Evolutionary conservation across 2,797 vertebrate genomes (phyloP), one percentile per base, ranked within the genome.

Genomic region (Acipenser transmontanus): DNA sequence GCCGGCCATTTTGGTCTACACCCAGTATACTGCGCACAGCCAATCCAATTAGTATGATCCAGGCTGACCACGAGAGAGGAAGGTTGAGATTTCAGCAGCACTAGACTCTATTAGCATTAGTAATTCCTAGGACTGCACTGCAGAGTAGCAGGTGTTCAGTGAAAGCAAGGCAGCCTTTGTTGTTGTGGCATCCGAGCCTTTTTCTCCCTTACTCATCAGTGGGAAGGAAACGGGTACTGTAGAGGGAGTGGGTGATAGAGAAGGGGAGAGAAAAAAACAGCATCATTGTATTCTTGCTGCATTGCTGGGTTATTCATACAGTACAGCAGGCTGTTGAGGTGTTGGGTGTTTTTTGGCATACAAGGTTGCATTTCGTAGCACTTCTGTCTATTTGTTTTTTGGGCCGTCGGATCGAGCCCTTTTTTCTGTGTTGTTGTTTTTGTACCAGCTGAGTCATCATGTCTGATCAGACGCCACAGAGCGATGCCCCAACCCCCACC

Each of bases 1-100:
- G 87, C 90, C 94, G 87, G 96, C 97, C 97, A 99, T 99, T 93
- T 99, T 99, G 95, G 95, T 94, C 91, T 76, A 90, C 94, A 96
- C 95, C 95, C 89, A 87, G 89, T 88, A 89, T 82, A 82, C 90
- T 88, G 88, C 89, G 85, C 88, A 79, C 86, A 78, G 72, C 85
- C 90, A 86, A 88, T 84, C 90, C 86, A 80, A 69, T 82, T 86
- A 67, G 71, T 85, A 73, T 12, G 69, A 81, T 71, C 82, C 73
- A 69, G 68, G 77, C 80, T 84, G 70, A 67, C 79, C 85, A 50
- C 82, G 75, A 74, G 67, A 73, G 83, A 78, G 76, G 78, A 77
- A 83, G 20, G 77, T 78, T 74, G 80, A 75, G 73, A 71, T 81
- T 80, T 73, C 80, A 60, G 65, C 79, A 13, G 74, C 61, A 73